phyloP scores from a whole-genome alignment of 2,797 vertebrate species.

The Pangasius mekongensis region DNA sequence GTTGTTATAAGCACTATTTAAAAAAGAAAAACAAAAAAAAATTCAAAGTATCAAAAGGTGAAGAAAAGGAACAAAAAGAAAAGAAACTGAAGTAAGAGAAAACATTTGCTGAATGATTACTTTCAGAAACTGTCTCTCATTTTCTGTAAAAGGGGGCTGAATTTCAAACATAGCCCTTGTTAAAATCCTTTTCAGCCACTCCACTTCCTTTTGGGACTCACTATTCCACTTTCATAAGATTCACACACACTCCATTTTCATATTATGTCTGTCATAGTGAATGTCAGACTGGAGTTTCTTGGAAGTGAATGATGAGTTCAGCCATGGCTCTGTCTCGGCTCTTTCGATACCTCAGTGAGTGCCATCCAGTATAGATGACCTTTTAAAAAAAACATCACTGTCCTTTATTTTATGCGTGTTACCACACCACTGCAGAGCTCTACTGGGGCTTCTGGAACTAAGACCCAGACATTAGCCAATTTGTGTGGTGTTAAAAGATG shows the following conservation, averaged over 20 bases:
- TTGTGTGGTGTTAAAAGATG: not conserved
- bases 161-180: not conserved
- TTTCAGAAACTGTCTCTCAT: not conserved
- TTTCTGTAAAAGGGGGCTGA: constrained; percentile 5
- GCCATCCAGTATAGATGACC: not conserved
- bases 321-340: not conserved
- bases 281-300: constrained; percentile 11
- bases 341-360: not conserved
- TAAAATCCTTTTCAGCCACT: constrained; percentile 2
- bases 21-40: not conserved
- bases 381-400: constrained; percentile 11
- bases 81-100: not conserved
- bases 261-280: constrained; percentile 21
- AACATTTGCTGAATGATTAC: not conserved
- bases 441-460: not conserved
- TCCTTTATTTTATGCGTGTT: constrained; percentile 8
- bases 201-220: not conserved
- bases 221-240: not conserved
- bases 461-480: not conserved
- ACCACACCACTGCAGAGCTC: not conserved
- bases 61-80: not conserved
- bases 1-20: not conserved
- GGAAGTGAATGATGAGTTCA: constrained; percentile 28
- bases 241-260: constrained; percentile 7
- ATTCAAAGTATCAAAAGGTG: not conserved